phyloP scores from a whole-genome alignment of 1,140 invertebrate genomes.

The Zeugodacus cucurbitae region DNA sequence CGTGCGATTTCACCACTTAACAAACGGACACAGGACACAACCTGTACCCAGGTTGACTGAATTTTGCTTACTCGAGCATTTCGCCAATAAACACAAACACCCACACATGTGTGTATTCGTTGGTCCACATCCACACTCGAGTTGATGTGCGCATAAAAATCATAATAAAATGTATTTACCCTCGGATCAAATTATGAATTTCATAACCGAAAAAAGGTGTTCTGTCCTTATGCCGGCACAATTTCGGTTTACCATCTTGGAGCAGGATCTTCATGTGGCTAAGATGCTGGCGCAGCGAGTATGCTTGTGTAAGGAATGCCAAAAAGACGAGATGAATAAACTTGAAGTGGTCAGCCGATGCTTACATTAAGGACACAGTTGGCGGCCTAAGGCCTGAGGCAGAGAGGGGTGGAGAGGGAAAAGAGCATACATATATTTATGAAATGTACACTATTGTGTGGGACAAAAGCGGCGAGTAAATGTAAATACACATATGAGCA shows the following conservation, averaged over 20 bases:
- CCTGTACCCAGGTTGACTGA: slow-evolving; percentile 57
- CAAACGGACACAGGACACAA: slow-evolving; percentile 46
- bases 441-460: background rate
- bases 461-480: background rate
- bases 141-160: slow-evolving; percentile 55
- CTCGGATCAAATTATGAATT: slow-evolving; percentile 65
- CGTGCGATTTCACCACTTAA: slow-evolving; percentile 57
- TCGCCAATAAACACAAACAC: background rate
- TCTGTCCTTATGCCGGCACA: slow-evolving; percentile 27
- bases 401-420: background rate
- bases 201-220: slow-evolving; percentile 42
- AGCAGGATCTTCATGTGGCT: background rate
- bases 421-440: background rate
- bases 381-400: background rate
- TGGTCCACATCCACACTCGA: background rate
- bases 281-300: background rate
- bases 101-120: background rate
- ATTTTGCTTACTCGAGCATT: slow-evolving; percentile 29
- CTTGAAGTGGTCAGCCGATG: background rate
- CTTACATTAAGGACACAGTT: background rate
- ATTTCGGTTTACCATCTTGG: slow-evolving; percentile 27
- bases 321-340: slow-evolving; percentile 9
- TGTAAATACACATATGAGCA: background rate
- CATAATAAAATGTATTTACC: slow-evolving; percentile 66
- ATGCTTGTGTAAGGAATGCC: background rate